A percentile compares a stretch with the other conserved stretches of the same genome.
Evolutionary conservation across 2,797 vertebrate genomes (phyloP).

Genomic region (Neolamprologus multifasciatus): DNA sequence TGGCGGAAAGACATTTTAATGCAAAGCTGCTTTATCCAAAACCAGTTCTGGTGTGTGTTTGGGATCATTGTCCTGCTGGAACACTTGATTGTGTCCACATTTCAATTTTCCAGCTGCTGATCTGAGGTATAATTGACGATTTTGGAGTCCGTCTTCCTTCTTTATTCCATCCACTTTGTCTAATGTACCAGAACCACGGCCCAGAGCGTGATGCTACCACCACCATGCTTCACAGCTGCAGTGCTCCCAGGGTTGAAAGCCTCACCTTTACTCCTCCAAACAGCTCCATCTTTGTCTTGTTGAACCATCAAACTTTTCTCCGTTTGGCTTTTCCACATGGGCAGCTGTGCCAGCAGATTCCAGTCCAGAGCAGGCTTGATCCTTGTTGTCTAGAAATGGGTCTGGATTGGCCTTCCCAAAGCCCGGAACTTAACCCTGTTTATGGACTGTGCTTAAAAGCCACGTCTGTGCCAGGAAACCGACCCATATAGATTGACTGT

Average conservation of each 20-base stretch:
- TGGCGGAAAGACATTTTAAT: not conserved
- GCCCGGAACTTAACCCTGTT: accelerated
- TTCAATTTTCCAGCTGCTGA: not conserved
- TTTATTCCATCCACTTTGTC: not conserved
- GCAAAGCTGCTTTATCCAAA: not conserved
- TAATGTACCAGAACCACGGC: accelerated
- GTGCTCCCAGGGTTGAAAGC: not conserved
- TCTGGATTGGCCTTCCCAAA: not conserved
- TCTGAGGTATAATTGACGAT: not conserved
- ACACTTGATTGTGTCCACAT: not conserved
- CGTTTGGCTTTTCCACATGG: not conserved
- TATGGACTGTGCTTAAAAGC: not conserved
- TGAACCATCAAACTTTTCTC: not conserved
- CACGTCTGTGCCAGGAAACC: not conserved
- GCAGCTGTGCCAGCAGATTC: not conserved
- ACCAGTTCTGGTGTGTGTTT: not conserved
- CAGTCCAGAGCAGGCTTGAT: too few species aligned
- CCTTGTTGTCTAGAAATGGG: not conserved
- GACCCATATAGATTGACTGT: not conserved
- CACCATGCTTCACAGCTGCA: not conserved
- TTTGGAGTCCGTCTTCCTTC: not conserved
- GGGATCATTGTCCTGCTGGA: not conserved
- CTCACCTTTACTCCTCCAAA: not conserved
- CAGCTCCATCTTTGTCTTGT: not conserved
- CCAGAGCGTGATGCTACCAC: not conserved